These are phyloP conservation scores for rabbit (Oryctolagus cuniculus) DNA, from an alignment of 2,113 vertebrate species.

Conservation along the genomic window mOryCun1.1 NC_091438.1:135118501-135119000, in stretches of 20 bases:
- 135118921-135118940: not conserved
- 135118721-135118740: conserved; percentile 86
- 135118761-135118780: conserved; percentile 82
- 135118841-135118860: not conserved
- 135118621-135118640: not conserved
- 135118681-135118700: conserved; percentile 71
- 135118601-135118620: not conserved
- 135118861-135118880: not conserved
- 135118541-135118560: conserved; percentile 50
- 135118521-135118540: conserved; percentile 77
- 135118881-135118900: not conserved
- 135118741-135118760: conserved; percentile 83
- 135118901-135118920: not conserved
- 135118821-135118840: not conserved
- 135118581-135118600: not conserved
- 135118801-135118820: conserved; percentile 49
- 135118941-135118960: not conserved
- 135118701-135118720: too few species aligned
- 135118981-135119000: not conserved
- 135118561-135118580: conserved; percentile 12
- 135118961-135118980: not conserved
- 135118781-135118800: conserved; percentile 54
- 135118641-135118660: not conserved
- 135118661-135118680: conserved; percentile 35
- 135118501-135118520: conserved; percentile 71